Evolutionary conservation across 35 echinoderm and acorn worm genomes (phyloP), one percentile per base, ranked within the genome.

Genomic region (Apostichopus californicus): DNA sequence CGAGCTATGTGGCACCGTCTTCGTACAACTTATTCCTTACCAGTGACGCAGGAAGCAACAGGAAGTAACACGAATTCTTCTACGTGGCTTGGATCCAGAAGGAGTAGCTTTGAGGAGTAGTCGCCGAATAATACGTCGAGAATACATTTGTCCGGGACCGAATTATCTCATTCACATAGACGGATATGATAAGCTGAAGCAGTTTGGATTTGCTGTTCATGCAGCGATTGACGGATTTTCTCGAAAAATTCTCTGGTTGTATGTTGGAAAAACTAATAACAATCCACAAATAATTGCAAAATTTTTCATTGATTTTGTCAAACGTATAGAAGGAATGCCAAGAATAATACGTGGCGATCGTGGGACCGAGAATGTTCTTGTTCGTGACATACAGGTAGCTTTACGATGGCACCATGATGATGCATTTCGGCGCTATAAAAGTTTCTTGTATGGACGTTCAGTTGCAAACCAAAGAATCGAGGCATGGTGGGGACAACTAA

Each of bases 161-260:
- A 89, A 93, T 56, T 65, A 93, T 54, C 23, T 78, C 28, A 58
- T 95, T 95, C 94, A 96, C 78, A 61, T 96, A 14, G 95, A 96
- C 52, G 92, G 95, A 1, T 96, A 92, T 46, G 95, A 96, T 28
- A 96, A 96, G 80, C 92, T 96, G 3, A 93, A 93, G 54, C 95
- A 73, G 53, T 93, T 86, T 77, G 95, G 95, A n/a, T 93, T 96
- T 52, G 92, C 95, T 17, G 80, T 96, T 5, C 87, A 93, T 58
- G 87, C 57, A 73, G 87, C 80, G 34, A 93, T 96, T 59, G 94
- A 96, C 65, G 95, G 95, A 54, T 96, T 91, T 92, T 96, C 92
- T 56, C 1, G 92, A 0, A 96, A 92, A 68, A 81, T 93, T 59
- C 20, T 96, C 22, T 96, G 90, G 95, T 57, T 96, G 83, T 96